These are phyloP conservation scores for Trochalopteron elliotii DNA, from an alignment of 2,113 vertebrate genomes.

Conservation along the genomic window DNA sequence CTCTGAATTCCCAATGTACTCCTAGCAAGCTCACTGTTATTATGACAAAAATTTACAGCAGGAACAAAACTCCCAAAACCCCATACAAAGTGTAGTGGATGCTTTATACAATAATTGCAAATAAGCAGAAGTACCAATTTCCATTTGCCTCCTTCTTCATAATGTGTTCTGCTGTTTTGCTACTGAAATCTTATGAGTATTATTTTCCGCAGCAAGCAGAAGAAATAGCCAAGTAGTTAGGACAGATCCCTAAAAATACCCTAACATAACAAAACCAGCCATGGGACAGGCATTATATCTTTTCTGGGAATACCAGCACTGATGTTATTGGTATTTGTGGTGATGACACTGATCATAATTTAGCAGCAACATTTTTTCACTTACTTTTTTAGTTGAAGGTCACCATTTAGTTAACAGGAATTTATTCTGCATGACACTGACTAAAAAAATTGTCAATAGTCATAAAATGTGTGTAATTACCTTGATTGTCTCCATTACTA, in stretches of 20 bases:
- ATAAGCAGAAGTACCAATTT: background rate
- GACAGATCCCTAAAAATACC: background rate
- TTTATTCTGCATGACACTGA: background rate
- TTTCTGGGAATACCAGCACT: background rate
- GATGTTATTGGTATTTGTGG: background rate
- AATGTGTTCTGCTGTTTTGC: background rate
- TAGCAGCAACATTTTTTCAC: background rate
- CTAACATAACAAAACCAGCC: background rate
- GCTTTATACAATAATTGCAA: background rate
- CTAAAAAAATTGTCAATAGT: background rate
- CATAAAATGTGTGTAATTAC: background rate
- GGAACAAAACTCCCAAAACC: background rate
- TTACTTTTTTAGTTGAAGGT: background rate
- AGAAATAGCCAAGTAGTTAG: background rate
- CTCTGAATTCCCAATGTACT: background rate
- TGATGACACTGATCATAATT: background rate
- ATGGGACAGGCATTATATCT: background rate
- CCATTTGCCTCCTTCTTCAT: background rate
- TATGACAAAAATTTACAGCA: background rate
- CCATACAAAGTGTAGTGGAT: accelerated
- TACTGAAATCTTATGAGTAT: background rate
- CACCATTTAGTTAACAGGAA: background rate
- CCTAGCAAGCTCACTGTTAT: background rate
- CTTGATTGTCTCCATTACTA: background rate
- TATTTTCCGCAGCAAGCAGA: background rate